Evolutionary conservation across 2,888 invertebrate species (phyloP), one percentile per base, ranked within the genome.

Genomic region (Chymomyza procnemis): DNA sequence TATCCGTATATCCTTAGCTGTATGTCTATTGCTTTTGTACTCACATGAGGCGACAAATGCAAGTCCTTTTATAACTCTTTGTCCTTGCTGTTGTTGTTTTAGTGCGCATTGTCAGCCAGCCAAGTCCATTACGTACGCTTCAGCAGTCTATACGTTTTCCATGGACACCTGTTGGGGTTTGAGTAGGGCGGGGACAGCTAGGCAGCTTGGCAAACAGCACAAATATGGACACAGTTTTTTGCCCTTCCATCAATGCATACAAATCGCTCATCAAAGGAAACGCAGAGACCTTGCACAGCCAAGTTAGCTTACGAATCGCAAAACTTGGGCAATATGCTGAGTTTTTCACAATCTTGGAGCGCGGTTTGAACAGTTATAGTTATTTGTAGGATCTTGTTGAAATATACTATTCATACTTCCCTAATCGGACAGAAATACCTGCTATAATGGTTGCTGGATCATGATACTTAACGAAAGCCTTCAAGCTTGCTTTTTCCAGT

Each of bases 21-120:
- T 30, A 22, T 62, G 46, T 57, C 55, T 57, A 26, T 54, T 60
- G 21, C 48, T 50, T 30, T 34, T 14, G n/a, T 6, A 8, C n/a
- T 56, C 56, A 56, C 67, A 67, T 76, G 72, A 67, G 76, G 71
- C 80, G 76, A 71, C 79, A 81, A 81, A 75, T 86, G 86, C 81
- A 86, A 81, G 81, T 73, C 76, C 80, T 83, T 80, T 54, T 18
- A 54, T 21, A 54, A 54, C 19, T 54, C 54, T 14, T 21, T 54
- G 48, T 50, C 19, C 50, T 50, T 50, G 50, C 50, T 50, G 50
- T 54, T 80, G 84, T 80, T 79, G 74, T 76, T 74, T 61, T 50
- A 50, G 52, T 55, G 63, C 52, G 19, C 16, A 50, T 50, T 50
- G 50, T 50, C 50, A 50, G 50, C 50, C 50, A 50, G 19, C 18